Base-by-base conservation (phyloP, 2,797 vertebrate genomes). In the Pipistrellus nathusii region DNA sequence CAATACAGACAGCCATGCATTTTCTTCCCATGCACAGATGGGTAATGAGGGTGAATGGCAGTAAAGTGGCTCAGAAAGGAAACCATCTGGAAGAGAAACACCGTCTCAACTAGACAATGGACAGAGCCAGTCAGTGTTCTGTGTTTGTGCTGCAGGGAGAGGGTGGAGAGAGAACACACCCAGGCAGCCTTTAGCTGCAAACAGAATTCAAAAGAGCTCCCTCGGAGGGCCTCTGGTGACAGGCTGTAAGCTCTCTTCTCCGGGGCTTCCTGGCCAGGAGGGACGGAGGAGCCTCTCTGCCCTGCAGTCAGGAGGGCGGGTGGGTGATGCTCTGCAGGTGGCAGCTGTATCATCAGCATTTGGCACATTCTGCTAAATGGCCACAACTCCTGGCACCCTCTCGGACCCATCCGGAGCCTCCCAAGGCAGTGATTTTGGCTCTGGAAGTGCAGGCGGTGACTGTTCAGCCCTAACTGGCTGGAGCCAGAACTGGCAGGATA, bases 331-430 rank as follows among this genome's bases (percentile, higher is more conserved):
- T 38, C n/a, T 35, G 30, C 30, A 21, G 80, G 46, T 17, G 66
- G 55, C 0, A 20, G 57, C 57, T 55, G 57, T 2, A 6, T 10
- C 20, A 25, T 3, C 8, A 6, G 57, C 44, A 10, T 27, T 27
- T 10, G 55, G 32, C 25, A 46, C 1, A 21, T 35, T 21, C 48
- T 57, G 21, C 15, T 32, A 18, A 20, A 21, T 23, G 10, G 13
- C 66, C 17, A 4, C 5, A 15, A 66, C 76, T 32, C 12, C 30
- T 1, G 3, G 68, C 3, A 10, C n/a, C 11, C 41, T 82, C n/a
- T 4, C 0, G 0, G 48, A 57, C 17, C 38, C 53, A 21, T 27
- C 68, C 0, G 0, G 23, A 57, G 51, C 25, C 57, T 14, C n/a
- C 8, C 0, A 23, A 59, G 51, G 76, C 69, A 75, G 82, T 27